phyloP scores from a whole-genome alignment of 2,888 invertebrate genomes.

The Drosophila austrosaltans region DNA sequence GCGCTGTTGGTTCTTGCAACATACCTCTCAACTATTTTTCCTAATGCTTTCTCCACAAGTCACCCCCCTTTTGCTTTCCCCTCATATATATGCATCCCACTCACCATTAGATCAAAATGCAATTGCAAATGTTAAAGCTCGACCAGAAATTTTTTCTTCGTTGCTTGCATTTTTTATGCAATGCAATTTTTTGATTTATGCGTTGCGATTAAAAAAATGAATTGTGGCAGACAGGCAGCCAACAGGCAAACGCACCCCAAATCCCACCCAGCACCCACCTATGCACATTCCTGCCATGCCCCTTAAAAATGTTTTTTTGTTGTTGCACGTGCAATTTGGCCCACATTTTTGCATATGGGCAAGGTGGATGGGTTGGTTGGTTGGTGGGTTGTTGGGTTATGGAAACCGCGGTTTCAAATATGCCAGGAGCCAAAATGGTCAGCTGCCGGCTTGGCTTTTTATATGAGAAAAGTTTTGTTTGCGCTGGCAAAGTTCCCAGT shows the following conservation, averaged over 20 bases:
- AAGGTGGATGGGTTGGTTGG: conserved; percentile 26
- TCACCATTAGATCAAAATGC: conserved; percentile 50
- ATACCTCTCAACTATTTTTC: conserved; percentile 5
- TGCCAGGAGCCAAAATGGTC: neutral
- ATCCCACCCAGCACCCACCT: neutral
- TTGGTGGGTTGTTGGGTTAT: neutral
- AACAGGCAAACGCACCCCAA: conserved; percentile 6
- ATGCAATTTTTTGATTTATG: conserved; percentile 68
- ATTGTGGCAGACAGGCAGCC: conserved; percentile 67
- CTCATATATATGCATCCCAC: conserved; percentile 9
- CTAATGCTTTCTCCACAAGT: neutral
- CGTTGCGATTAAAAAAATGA: conserved; percentile 77
- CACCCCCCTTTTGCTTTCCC: neutral
- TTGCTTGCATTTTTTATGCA: conserved; percentile 30
- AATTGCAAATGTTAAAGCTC: conserved; percentile 51
- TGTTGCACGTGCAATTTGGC: conserved; percentile 64
- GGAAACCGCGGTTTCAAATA: conserved; percentile 1
- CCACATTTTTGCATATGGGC: conserved; percentile 68
- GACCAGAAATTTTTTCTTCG: conserved; percentile 40
- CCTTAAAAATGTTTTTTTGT: neutral
- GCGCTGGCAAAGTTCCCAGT: conserved; percentile 3
- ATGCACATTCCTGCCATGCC: neutral
- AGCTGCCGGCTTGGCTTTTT: conserved; percentile 52
- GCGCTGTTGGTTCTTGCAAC: conserved; percentile 2
- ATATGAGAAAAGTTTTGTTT: conserved; percentile 64